Conservation (phyloP, 2,888 invertebrate species). For the Eupithecia pulchellata region DNA sequence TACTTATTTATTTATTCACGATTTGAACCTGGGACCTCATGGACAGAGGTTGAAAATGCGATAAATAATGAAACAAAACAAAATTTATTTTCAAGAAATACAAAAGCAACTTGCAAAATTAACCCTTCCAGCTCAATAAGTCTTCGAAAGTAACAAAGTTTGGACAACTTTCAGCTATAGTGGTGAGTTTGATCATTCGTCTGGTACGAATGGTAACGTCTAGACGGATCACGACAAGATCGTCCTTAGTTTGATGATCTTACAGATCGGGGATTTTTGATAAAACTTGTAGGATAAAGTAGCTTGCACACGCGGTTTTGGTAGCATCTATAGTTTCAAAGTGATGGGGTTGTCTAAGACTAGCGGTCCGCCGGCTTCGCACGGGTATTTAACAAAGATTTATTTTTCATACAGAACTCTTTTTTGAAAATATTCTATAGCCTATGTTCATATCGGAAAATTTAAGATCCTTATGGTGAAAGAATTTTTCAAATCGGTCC, state of each 20-base stretch:
- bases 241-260: background rate
- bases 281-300: background rate
- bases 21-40: too few species aligned
- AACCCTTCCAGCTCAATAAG: background rate
- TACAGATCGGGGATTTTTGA: background rate
- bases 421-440: too few species aligned
- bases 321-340: background rate
- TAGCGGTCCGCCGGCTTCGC: too few species aligned
- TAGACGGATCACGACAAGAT: background rate
- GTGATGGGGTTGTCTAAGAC: background rate
- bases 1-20: too few species aligned
- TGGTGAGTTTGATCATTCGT: background rate
- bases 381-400: too few species aligned
- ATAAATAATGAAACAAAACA: too few species aligned
- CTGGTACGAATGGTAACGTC: background rate
- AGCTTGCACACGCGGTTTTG: background rate
- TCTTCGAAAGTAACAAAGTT: background rate
- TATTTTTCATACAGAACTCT: too few species aligned
- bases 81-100: background rate
- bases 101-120: constrained; percentile 2
- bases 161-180: background rate
- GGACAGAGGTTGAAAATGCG: too few species aligned
- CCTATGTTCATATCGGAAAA: too few species aligned
- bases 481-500: too few species aligned
- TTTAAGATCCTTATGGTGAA: too few species aligned